Evolutionary conservation across 2,888 invertebrate species (phyloP), one percentile per base, ranked within the genome.

Genomic region (Apotomis betuletana): DNA sequence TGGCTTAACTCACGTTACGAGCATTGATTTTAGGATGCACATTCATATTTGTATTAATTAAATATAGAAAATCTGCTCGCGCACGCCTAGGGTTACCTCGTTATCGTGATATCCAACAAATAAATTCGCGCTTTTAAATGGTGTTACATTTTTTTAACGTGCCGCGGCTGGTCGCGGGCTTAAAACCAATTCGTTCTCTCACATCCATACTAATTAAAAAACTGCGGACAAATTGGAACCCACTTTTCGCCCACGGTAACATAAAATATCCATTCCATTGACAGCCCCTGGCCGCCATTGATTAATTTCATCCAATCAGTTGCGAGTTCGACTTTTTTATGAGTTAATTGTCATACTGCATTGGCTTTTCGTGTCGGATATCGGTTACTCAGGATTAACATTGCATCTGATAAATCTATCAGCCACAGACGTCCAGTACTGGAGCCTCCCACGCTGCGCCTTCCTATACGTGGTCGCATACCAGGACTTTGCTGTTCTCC

Each of bases 191-290:
- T 89, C 86, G 89, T 86, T 85, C 88, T 87, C 90, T 87, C 88
- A 84, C 89, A 90, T 90, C 85, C 88, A 87, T 89, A 88, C 88
- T 91, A 91, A 91, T 91, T 91, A 91, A 91, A 90, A 91, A 91
- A 90, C 88, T 91, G 91, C 89, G 90, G 91, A 88, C 91, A 91
- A 91, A 91, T 90, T 90, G 91, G 87, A 84, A 85, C 83, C 87
- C 89, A 87, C 90, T 87, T 86, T 80, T 84, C 89, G 90, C 89
- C 90, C 89, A 87, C 88, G 90, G 90, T 90, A 89, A 90, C 90
- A 91, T 90, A 89, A 91, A 91, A 91, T 90, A 91, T 90, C 90
- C 90, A 90, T 91, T 89, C 86, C 85, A 86, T 85, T 87, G 88
- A 86, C 86, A 87, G 80, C 62, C 72, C 78, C 80, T 83, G 83